Evolutionary conservation across 2,113 vertebrate species (phyloP), one percentile per base, ranked within the genome.

Genomic region (Sprattus sprattus): DNA sequence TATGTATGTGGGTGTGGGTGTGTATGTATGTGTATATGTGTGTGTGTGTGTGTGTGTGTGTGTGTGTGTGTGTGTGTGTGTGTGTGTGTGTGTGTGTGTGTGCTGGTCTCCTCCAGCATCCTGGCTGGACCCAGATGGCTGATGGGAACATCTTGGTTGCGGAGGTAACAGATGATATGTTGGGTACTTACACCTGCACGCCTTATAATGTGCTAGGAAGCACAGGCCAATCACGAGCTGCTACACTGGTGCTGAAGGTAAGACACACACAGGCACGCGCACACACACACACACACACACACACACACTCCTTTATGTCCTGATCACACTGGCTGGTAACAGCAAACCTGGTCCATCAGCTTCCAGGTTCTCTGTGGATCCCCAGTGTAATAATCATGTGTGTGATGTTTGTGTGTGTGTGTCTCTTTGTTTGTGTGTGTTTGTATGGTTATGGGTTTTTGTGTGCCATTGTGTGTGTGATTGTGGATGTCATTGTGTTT

Each of bases 121-220:
- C 97, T 75, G 97, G 98, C 78, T 99, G 97, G 98, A 99, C 96
- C 94, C 94, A 98, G 91, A 96, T 97, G 96, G 97, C 98, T 1
- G 98, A 99, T 16, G 98, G 98, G 90, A 98, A 97, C 89, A 99
- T 99, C 93, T 96, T 97, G 87, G 97, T 99, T 87, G 95, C 97
- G 90, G 98, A 99, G 96, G 97, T 98, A 93, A 99, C 97, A 13
- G 98, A 99, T 91, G 98, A 99, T 90, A 97, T 97, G 92, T 97
- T 99, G 85, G 98, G 98, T 96, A 99, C 98, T 94, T 99, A 99
- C 91, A 97, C 98, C 96, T 99, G 98, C 92, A 97, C 99, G 98
- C 98, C 98, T 99, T 99, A 99, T 96, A 99, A 99, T 32, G 96
- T 95, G 91, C 93, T 99, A 95, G 98, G 98, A 93, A 99, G 98